phyloP scores from a whole-genome alignment of 2,888 invertebrate genomes.

The Oxyscelio sp. region DNA sequence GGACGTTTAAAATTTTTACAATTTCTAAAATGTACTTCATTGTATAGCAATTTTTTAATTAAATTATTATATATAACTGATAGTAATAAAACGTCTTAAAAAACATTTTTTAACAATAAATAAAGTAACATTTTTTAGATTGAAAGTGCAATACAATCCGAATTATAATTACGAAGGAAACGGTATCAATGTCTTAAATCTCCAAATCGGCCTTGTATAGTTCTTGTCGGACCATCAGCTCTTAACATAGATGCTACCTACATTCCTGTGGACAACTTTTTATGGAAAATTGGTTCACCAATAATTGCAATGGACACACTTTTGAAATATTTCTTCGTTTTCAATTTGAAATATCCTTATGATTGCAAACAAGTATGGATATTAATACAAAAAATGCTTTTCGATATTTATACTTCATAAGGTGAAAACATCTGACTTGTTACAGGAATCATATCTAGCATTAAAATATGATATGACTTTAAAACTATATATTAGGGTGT shows the following conservation, averaged over 20 bases:
- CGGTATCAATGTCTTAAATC: not conserved
- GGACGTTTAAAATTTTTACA: too few species aligned
- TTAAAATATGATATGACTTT: too few species aligned
- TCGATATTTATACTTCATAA: not conserved
- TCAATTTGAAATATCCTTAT: too few species aligned
- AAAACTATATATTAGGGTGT: too few species aligned
- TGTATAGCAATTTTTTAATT: too few species aligned
- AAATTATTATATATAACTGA: too few species aligned
- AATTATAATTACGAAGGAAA: not conserved
- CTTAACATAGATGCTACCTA: not conserved
- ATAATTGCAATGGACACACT: not conserved
- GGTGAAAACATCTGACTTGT: slow-evolving; percentile 21
- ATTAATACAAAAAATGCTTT: slow-evolving; percentile 5
- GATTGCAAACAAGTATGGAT: too few species aligned
- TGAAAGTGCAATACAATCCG: not conserved
- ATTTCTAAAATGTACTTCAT: too few species aligned
- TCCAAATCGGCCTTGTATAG: slow-evolving; percentile 10
- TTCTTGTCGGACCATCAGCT: not conserved
- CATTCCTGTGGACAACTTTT: not conserved
- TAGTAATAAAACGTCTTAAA: too few species aligned
- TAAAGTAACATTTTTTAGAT: too few species aligned
- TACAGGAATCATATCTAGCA: slow-evolving; percentile 16
- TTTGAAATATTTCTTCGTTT: too few species aligned
- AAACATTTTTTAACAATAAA: too few species aligned
- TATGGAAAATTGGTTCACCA: slow-evolving; percentile 16